Evolutionary conservation across 2,797 vertebrate genomes (phyloP).

Genomic region (Nothura maculosa): DNA sequence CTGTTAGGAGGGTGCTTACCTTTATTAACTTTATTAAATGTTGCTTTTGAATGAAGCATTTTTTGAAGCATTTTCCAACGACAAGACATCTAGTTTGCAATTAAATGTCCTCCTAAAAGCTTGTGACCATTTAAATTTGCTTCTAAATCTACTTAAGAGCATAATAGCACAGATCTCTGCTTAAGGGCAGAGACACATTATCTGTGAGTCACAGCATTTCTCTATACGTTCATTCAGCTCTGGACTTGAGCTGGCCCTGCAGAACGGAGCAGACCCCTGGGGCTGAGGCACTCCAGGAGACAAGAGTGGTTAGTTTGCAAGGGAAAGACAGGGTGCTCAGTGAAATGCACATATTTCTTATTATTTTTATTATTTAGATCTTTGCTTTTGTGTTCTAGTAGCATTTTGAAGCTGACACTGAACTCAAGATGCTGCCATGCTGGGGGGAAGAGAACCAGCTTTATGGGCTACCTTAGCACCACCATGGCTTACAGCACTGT

Average conservation of each 20-base stretch:
- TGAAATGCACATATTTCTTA: rapidly evolving
- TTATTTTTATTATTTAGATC: neutral
- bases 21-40: neutral
- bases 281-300: neutral
- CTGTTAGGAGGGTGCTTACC: neutral
- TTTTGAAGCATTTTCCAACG: too few species aligned
- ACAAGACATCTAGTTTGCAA: neutral
- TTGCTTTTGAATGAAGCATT: neutral
- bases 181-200: neutral
- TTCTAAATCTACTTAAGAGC: neutral
- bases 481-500: rapidly evolving
- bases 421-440: neutral
- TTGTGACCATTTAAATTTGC: neutral
- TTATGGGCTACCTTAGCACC: neutral
- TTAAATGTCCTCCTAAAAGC: neutral
- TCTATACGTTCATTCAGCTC: neutral
- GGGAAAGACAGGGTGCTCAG: neutral
- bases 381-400: neutral
- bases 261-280: neutral
- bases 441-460: neutral
- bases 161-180: neutral
- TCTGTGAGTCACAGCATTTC: neutral
- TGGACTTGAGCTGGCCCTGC: neutral
- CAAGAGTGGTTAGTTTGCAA: rapidly evolving
- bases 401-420: neutral